phyloP scores from a whole-genome alignment of 2,113 vertebrate genomes.

The Ictidomys tridecemlineatus region DNA sequence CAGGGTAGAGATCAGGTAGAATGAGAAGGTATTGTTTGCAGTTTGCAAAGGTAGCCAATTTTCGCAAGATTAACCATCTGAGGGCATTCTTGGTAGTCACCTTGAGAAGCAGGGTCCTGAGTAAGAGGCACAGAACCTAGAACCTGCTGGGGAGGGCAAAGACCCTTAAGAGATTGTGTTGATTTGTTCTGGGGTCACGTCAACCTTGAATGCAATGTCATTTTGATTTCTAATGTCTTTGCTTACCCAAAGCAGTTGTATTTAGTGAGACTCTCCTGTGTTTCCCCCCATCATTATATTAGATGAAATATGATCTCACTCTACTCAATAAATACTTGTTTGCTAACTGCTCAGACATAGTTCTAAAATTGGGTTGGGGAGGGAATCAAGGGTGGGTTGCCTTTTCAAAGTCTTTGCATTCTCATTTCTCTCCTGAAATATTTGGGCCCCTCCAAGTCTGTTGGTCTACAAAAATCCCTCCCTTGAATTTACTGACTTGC shows the following conservation, averaged over 20 bases:
- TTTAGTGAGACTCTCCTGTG: not conserved
- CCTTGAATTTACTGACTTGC: not conserved
- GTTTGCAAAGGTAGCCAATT: not conserved
- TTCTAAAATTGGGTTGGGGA: not conserved
- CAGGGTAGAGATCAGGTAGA: not conserved
- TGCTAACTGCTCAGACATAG: not conserved
- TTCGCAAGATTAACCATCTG: not conserved
- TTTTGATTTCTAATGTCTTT: conserved; percentile 49
- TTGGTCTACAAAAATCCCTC: not conserved
- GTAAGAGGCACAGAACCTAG: not conserved
- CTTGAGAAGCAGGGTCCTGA: not conserved
- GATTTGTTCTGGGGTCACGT: not conserved
- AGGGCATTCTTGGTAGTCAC: not conserved
- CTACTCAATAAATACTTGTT: not conserved
- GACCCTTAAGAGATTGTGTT: not conserved
- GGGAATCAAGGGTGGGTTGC: not conserved
- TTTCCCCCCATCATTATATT: not conserved
- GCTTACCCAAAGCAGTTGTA: not conserved
- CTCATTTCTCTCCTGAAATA: not conserved
- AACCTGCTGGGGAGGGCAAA: not conserved
- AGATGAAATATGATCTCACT: not conserved
- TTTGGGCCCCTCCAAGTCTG: not conserved
- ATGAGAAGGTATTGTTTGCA: not conserved
- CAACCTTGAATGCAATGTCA: not conserved
- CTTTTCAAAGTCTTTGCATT: not conserved